Percentiles rank a stretch among this genome's conserved stretches.
phyloP scores from a whole-genome alignment of 2,888 invertebrate species.

The Tridacna crocea region DNA sequence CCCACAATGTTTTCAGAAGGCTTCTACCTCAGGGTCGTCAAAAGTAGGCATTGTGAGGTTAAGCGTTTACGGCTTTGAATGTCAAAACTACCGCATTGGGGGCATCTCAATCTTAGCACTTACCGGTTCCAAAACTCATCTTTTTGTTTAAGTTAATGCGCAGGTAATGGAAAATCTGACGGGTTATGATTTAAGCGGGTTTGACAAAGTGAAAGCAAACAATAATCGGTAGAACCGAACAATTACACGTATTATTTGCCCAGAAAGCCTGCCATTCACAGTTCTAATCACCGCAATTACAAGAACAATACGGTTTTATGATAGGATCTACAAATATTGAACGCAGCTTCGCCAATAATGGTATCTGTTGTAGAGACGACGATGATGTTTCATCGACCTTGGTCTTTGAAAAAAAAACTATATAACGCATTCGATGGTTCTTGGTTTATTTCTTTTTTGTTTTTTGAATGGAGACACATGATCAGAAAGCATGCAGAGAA shows the following conservation, averaged over 20 bases:
- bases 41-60: no score
- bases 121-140: conserved; percentile 20
- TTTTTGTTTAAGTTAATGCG: conserved; percentile 36
- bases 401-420: no score
- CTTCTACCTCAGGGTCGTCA: no score
- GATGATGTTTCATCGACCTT: not conserved
- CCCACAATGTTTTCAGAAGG: no score
- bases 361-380: conserved; percentile 5
- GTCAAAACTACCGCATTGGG: conserved; percentile 3
- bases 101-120: not conserved
- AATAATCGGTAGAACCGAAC: conserved; percentile 38
- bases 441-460: no score
- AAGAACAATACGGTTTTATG: conserved; percentile 51
- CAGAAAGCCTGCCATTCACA: conserved; percentile 44
- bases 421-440: no score
- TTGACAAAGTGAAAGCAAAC: conserved; percentile 34
- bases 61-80: no score
- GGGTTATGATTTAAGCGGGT: conserved; percentile 27
- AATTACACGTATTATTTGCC: conserved; percentile 48
- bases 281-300: conserved; percentile 50
- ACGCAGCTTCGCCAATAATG: conserved; percentile 24
- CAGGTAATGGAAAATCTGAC: conserved; percentile 22
- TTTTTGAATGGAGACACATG: no score
- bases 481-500: no score
- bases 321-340: conserved; percentile 57